Conservation (phyloP, 2,888 invertebrate species). For the Clitarchus hookeri region DNA sequence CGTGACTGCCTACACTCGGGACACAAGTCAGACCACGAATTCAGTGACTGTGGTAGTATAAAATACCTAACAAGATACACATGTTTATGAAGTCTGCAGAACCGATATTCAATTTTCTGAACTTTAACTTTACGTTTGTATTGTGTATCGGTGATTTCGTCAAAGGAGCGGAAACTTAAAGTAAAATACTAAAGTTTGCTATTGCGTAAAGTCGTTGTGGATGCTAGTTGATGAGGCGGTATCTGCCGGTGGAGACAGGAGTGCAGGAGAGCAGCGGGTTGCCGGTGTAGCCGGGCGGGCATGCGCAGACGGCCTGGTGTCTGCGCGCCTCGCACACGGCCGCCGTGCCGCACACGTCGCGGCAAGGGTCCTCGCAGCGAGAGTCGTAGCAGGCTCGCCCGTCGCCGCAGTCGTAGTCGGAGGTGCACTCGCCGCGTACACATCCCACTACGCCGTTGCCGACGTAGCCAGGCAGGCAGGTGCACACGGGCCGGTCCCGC, state of each 20-base stretch:
- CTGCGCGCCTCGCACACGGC: neutral
- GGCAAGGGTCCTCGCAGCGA: slow-evolving; percentile 57
- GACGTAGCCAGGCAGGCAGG: slow-evolving; percentile 76
- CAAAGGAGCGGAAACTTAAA: too few species aligned
- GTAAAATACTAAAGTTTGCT: too few species aligned
- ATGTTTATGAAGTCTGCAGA: too few species aligned
- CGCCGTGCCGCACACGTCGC: slow-evolving; percentile 29
- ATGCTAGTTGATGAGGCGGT: neutral
- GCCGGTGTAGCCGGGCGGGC: neutral
- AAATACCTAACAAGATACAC: too few species aligned
- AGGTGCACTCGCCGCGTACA: slow-evolving; percentile 76
- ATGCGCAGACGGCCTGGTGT: neutral
- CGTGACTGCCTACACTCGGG: too few species aligned
- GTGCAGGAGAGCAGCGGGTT: neutral
- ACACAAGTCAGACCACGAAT: too few species aligned
- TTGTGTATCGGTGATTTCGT: too few species aligned
- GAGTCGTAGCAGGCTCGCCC: slow-evolving; percentile 78
- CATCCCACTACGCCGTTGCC: slow-evolving; percentile 78
- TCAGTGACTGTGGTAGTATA: too few species aligned
- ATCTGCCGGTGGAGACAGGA: neutral
- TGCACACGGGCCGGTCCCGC: slow-evolving; percentile 83
- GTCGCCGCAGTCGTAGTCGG: slow-evolving; percentile 76
- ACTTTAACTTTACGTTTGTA: too few species aligned
- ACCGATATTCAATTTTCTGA: too few species aligned
- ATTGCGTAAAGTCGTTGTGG: too few species aligned